Conservation (phyloP, 2,113 vertebrate species). For the Cynopterus brachyotis region DNA sequence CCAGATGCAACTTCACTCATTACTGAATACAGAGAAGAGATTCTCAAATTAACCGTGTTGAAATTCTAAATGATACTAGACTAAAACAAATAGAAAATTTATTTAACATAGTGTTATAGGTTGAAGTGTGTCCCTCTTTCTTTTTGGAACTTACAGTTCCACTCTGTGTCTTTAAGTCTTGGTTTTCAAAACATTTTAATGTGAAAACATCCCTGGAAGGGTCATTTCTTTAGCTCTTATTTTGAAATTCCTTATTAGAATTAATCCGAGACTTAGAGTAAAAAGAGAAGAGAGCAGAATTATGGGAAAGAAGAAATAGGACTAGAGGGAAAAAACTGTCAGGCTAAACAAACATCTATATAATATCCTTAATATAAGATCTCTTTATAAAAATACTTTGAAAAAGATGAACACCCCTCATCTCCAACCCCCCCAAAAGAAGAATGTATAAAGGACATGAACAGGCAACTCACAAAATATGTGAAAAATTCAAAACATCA, state of each 20-base stretch:
- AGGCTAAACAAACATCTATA: background rate
- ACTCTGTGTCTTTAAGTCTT: background rate
- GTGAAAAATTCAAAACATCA: no score
- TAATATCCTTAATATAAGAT: background rate
- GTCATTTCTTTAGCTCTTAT: background rate
- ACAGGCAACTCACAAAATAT: no score
- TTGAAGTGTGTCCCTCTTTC: background rate
- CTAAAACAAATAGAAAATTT: background rate
- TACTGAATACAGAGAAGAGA: background rate
- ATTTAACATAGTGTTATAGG: background rate
- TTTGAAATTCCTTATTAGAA: background rate
- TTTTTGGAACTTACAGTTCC: background rate
- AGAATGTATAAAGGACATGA: background rate
- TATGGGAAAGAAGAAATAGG: background rate
- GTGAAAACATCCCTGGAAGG: background rate
- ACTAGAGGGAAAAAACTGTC: background rate
- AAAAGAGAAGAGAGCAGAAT: background rate
- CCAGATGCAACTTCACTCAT: background rate
- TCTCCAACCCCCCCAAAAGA: background rate
- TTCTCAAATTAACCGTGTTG: background rate
- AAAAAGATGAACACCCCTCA: background rate
- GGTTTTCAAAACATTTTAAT: background rate
- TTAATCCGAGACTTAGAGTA: background rate
- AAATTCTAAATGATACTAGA: background rate
- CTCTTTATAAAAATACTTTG: background rate